Conservation (phyloP, 2,888 invertebrate genomes). For the Charanyca ferruginea region DNA sequence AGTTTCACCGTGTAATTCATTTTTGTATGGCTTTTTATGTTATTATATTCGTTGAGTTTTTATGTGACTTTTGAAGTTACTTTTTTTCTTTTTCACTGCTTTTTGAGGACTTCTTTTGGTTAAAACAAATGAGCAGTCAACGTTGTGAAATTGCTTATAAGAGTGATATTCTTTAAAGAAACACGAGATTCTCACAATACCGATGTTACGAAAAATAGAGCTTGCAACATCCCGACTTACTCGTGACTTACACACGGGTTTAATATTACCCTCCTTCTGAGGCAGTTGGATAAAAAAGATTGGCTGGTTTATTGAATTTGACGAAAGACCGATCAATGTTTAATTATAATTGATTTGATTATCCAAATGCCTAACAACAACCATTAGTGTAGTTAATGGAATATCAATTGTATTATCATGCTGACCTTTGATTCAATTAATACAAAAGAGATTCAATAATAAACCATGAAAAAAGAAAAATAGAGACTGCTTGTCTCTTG, state of each 20-base stretch:
- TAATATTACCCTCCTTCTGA: too few relatives aligned
- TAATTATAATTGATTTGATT: too few relatives aligned
- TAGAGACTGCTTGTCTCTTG: too few relatives aligned
- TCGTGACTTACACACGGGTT: background rate
- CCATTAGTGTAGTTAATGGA: too few relatives aligned
- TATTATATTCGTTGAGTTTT: conserved; percentile 12
- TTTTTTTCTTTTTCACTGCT: conserved; percentile 16
- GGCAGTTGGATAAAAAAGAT: too few relatives aligned
- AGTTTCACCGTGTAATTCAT: conserved; percentile 32
- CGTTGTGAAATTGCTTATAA: conserved; percentile 19
- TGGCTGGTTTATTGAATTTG: too few relatives aligned
- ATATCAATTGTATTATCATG: too few relatives aligned
- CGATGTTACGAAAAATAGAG: background rate
- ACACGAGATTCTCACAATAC: background rate
- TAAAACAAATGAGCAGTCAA: background rate
- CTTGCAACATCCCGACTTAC: background rate
- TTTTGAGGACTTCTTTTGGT: conserved; percentile 14
- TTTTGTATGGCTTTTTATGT: conserved; percentile 33
- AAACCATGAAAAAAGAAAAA: too few relatives aligned
- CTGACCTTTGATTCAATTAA: too few relatives aligned
- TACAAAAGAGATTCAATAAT: too few relatives aligned
- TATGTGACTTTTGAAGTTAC: conserved; percentile 4
- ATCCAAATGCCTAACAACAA: too few relatives aligned
- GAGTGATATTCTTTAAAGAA: background rate
- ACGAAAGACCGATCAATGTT: too few relatives aligned